Evolutionary conservation across 2,797 vertebrate genomes (phyloP).

Genomic region (Todus mexicanus): DNA sequence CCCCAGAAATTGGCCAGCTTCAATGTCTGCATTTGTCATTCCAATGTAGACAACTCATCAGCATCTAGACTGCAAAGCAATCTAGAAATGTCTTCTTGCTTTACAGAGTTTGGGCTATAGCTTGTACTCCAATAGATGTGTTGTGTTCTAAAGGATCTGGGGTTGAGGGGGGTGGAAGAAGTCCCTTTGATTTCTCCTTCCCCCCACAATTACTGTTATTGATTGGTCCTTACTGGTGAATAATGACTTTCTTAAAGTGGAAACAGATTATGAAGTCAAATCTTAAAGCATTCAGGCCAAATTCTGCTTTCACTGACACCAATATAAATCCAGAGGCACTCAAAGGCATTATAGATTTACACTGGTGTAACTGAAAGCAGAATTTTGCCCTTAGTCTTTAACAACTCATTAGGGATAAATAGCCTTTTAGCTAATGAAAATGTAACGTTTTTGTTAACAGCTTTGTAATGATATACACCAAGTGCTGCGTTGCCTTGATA

Average conservation of each 20-base stretch:
- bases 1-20: neutral
- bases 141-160: neutral
- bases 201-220: neutral
- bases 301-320: conserved; percentile 1
- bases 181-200: conserved; percentile 41
- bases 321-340: neutral
- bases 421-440: conserved; percentile 62
- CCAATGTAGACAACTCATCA: neutral
- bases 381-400: conserved; percentile 34
- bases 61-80: conserved; percentile 18
- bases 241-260: conserved; percentile 11
- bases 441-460: conserved; percentile 28
- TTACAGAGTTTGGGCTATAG: neutral
- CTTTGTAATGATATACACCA: conserved; percentile 37
- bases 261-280: conserved; percentile 15
- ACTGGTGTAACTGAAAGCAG: conserved; percentile 11
- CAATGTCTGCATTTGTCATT: neutral
- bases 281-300: neutral
- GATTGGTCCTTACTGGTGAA: conserved; percentile 37
- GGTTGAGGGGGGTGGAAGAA: neutral
- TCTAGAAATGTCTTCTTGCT: conserved; percentile 20
- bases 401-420: conserved; percentile 61
- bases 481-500: conserved; percentile 23
- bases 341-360: conserved; percentile 1
- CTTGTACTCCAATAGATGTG: neutral